Conservation (phyloP, 2,113 vertebrate genomes). For the Alexandromys fortis region DNA sequence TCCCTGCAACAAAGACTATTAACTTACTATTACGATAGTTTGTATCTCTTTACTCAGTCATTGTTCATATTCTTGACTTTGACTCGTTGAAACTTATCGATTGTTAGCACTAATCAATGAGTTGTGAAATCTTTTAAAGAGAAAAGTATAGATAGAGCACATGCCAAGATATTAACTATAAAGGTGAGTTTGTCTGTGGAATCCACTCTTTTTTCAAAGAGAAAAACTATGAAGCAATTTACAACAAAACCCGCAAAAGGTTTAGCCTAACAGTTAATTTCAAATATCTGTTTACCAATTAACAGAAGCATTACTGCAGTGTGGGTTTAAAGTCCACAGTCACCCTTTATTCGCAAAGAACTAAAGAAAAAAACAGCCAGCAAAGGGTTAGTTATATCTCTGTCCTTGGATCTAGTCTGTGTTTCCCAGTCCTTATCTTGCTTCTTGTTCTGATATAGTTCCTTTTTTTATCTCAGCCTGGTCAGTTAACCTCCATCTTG, state of each 20-base stretch:
- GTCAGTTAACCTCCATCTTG: not conserved
- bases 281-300: not conserved
- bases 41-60: constrained; percentile 5
- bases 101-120: not conserved
- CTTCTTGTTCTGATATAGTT: not conserved
- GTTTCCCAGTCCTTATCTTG: not conserved
- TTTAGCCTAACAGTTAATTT: not conserved
- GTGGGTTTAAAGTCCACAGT: not conserved
- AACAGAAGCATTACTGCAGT: not conserved
- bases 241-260: not conserved
- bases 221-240: constrained; percentile 12
- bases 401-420: not conserved
- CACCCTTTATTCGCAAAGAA: not conserved
- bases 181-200: not conserved
- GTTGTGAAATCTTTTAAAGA: constrained; percentile 41
- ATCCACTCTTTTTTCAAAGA: not conserved
- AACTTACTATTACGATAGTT: not conserved
- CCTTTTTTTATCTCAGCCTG: constrained; percentile 5
- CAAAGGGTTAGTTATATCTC: not conserved
- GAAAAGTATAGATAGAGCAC: not conserved
- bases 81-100: not conserved
- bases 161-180: not conserved
- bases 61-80: constrained; percentile 42
- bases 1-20: not conserved
- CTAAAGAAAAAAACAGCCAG: not conserved